Evolutionary conservation across 2,113 vertebrate species (phyloP).

Genomic region (Seriola aureovittata): DNA sequence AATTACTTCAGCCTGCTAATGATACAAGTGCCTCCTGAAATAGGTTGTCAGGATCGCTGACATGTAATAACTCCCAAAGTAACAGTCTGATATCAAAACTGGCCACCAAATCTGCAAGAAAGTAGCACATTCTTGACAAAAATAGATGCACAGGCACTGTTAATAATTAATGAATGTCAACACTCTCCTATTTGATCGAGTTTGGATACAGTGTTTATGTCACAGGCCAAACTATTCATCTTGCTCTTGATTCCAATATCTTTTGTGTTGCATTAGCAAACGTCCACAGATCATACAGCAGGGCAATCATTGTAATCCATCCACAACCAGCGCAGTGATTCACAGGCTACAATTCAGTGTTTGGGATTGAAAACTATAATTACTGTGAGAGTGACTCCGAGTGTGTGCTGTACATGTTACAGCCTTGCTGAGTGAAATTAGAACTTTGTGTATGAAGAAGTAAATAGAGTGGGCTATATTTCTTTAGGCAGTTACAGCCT

Average conservation of each 20-base stretch:
- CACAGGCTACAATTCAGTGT: slow-evolving; percentile 44
- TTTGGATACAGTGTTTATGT: slow-evolving; percentile 44
- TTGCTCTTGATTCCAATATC: slow-evolving; percentile 20
- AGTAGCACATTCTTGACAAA: slow-evolving; percentile 51
- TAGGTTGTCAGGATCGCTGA: slow-evolving; percentile 41
- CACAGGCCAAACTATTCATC: slow-evolving; percentile 39
- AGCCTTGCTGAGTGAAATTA: slow-evolving; percentile 25
- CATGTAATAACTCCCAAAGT: slow-evolving; percentile 37
- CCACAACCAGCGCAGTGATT: slow-evolving; percentile 47
- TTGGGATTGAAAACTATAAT: slow-evolving; percentile 66
- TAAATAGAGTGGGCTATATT: slow-evolving; percentile 11
- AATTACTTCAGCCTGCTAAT: slow-evolving; percentile 28
- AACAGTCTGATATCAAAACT: slow-evolving; percentile 16
- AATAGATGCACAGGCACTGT: slow-evolving; percentile 43
- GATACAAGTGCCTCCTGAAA: slow-evolving; percentile 38
- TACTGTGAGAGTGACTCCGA: slow-evolving; percentile 40
- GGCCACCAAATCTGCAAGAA: slow-evolving; percentile 47
- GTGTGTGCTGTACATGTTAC: slow-evolving; percentile 3
- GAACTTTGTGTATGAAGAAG: slow-evolving; percentile 24
- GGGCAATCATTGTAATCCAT: slow-evolving; percentile 48
- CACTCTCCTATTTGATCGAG: slow-evolving; percentile 15
- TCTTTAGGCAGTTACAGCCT: slow-evolving; percentile 8
- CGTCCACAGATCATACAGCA: slow-evolving; percentile 10
- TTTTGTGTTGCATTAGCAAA: slow-evolving; percentile 45
- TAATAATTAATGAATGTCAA: slow-evolving; percentile 54